Percentiles rank a stretch among this genome's conserved stretches.
Conservation (phyloP, 2,888 invertebrate genomes). For the Crioceris asparagi region DNA sequence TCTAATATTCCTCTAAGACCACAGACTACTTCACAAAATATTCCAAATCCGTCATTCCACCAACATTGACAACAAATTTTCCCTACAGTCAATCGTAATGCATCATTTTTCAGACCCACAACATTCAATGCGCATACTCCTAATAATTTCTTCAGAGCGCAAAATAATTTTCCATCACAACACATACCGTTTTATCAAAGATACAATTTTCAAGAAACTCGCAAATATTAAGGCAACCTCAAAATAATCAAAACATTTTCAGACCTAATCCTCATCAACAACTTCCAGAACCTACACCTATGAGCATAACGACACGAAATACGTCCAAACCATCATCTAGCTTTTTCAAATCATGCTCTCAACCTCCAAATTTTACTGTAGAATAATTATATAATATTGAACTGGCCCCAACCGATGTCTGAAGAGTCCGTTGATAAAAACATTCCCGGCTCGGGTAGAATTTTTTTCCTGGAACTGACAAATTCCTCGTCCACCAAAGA, state of each 20-base stretch:
- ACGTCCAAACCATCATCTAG: background rate
- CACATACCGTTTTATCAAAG: background rate
- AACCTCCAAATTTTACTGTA: conserved; percentile 1
- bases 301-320: conserved; percentile 1
- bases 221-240: conserved; percentile 4
- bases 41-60: too few species aligned
- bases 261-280: conserved; percentile 3
- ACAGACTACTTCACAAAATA: too few species aligned
- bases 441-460: too few species aligned
- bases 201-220: background rate
- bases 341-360: background rate
- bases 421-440: conserved; percentile 6
- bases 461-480: too few species aligned
- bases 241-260: background rate
- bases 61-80: background rate
- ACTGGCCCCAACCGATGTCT: conserved; percentile 11
- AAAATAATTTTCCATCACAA: conserved; percentile 1
- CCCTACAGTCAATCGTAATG: background rate
- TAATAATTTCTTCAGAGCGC: background rate
- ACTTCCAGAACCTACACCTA: conserved; percentile 1
- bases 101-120: background rate
- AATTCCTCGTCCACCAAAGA: conserved; percentile 7
- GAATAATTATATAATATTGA: conserved; percentile 5
- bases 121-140: background rate
- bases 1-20: too few species aligned